Conservation (phyloP, 2,888 invertebrate species). For the Caenorhabditis sp. region DNA sequence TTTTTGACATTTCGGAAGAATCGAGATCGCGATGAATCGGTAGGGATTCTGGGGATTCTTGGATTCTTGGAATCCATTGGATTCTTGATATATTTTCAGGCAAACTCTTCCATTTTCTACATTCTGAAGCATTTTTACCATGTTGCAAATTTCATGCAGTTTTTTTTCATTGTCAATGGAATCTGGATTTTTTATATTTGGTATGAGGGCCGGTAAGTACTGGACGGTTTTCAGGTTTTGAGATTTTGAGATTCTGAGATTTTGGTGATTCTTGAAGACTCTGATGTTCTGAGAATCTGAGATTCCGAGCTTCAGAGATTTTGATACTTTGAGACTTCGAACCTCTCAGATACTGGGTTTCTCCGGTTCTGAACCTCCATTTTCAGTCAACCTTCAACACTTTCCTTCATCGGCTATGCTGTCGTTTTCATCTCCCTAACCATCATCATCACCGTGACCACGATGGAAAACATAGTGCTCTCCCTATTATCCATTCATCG, state of each 20-base stretch:
- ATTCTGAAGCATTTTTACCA: slow-evolving; percentile 10
- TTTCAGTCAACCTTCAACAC: neutral
- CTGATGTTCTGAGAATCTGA: neutral
- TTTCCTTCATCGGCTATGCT: neutral
- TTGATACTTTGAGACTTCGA: neutral
- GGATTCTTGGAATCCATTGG: neutral
- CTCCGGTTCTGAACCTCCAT: neutral
- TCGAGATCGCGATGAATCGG: neutral
- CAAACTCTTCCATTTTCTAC: slow-evolving; percentile 1
- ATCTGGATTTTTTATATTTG: neutral
- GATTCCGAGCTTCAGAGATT: neutral
- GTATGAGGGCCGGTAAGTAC: neutral
- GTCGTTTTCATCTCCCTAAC: neutral
- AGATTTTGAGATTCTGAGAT: neutral
- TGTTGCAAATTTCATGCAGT: slow-evolving; percentile 18
- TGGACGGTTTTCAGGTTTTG: neutral
- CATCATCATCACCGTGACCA: neutral
- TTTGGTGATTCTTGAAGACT: neutral
- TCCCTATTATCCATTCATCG: slow-evolving; percentile 2
- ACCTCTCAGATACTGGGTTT: neutral
- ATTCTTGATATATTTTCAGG: too few species aligned
- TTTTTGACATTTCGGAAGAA: neutral
- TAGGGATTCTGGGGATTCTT: neutral
- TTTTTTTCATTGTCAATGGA: neutral
- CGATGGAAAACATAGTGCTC: slow-evolving; percentile 13